Evolutionary conservation across 1,140 invertebrate genomes (phyloP).

Genomic region (Orius laevigatus): DNA sequence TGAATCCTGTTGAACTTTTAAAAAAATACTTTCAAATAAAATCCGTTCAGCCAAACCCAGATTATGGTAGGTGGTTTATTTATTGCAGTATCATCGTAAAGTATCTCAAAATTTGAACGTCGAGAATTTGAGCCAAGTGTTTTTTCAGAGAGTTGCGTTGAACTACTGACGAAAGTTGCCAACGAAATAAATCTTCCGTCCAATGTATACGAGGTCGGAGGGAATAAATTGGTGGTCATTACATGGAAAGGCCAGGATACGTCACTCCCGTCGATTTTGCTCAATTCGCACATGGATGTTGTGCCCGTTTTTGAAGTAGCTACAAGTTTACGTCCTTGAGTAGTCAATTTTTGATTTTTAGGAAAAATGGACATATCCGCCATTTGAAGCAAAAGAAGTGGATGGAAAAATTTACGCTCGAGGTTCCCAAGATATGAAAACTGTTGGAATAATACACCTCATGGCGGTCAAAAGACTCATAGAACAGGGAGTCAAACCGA

Average conservation of each 20-base stretch:
- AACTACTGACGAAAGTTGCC: constrained; percentile 53
- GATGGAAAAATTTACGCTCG: constrained; percentile 65
- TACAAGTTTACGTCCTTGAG: neutral
- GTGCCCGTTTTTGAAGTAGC: constrained; percentile 71
- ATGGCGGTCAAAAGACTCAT: constrained; percentile 58
- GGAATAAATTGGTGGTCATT: constrained; percentile 64
- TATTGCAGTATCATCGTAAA: neutral
- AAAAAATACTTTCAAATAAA: no score
- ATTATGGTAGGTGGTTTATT: neutral
- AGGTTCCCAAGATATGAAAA: constrained; percentile 70
- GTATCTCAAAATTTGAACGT: neutral
- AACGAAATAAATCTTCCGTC: constrained; percentile 39
- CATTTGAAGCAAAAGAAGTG: constrained; percentile 54
- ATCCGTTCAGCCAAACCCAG: no score
- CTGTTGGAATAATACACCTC: constrained; percentile 57
- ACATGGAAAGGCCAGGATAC: constrained; percentile 63
- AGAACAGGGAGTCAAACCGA: constrained; percentile 32
- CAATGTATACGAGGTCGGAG: constrained; percentile 32
- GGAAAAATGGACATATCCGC: constrained; percentile 62
- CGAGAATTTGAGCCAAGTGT: neutral
- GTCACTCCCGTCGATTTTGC: constrained; percentile 47
- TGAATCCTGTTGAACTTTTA: no score
- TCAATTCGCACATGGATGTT: constrained; percentile 91
- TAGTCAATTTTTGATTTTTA: constrained; percentile 21
- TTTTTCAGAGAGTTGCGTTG: constrained; percentile 45